Conservation (phyloP, 2,797 vertebrate genomes). For the Pseudomugil tenellus region DNA sequence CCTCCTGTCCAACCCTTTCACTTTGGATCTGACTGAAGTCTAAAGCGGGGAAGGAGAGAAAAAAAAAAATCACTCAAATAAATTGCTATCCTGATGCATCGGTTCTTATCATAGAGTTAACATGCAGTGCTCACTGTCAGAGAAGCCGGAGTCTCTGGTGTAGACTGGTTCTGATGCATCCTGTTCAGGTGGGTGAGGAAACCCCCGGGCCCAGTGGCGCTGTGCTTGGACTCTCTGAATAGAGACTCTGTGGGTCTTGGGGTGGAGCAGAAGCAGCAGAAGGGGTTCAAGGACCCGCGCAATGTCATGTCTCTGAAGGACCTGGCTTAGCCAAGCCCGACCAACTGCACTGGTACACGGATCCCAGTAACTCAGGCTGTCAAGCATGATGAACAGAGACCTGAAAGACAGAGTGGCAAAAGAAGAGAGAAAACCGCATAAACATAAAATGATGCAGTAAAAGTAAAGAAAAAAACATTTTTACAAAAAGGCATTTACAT, state of each 20-base stretch:
- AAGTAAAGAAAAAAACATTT: neutral
- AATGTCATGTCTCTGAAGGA: conserved; percentile 97
- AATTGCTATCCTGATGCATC: neutral
- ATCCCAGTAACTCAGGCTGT: conserved; percentile 95
- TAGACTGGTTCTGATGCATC: conserved; percentile 78
- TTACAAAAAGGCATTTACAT: neutral
- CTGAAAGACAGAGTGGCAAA: conserved; percentile 69
- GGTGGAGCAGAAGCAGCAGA: conserved; percentile 93
- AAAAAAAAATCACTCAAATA: neutral
- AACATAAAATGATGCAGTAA: neutral
- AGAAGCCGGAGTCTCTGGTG: conserved; percentile 84
- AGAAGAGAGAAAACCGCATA: neutral
- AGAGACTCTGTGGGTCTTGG: conserved; percentile 96
- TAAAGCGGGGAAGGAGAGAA: conserved; percentile 51
- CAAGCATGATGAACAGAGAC: conserved; percentile 98
- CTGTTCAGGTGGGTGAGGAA: conserved; percentile 78
- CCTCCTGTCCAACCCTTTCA: conserved; percentile 79
- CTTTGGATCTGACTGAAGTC: conserved; percentile 80
- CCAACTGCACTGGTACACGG: conserved; percentile 94
- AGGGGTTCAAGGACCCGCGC: conserved; percentile 97
- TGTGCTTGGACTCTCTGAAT: conserved; percentile 96
- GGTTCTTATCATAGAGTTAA: neutral
- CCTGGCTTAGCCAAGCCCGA: conserved; percentile 96
- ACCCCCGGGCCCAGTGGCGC: conserved; percentile 87
- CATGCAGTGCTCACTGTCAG: conserved; percentile 82